phyloP scores from a whole-genome alignment of 2,797 vertebrate species.

The Distichodus sexfasciatus region DNA sequence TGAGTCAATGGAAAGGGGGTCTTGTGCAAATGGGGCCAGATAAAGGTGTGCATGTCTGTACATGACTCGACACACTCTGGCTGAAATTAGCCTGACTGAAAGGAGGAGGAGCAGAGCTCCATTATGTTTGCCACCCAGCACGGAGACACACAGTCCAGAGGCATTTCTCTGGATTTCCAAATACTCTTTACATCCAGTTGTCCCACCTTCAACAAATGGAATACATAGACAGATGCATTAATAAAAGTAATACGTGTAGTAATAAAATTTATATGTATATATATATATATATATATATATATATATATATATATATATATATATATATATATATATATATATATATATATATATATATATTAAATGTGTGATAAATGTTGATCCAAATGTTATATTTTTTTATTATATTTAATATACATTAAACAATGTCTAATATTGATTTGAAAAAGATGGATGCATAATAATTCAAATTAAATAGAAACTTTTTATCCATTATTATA shows the following conservation, averaged over 20 bases:
- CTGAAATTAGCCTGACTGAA: conserved; percentile 20
- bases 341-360: not conserved
- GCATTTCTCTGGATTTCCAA: conserved; percentile 58
- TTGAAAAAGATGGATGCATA: no score
- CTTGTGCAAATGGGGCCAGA: conserved; percentile 57
- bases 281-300: no score
- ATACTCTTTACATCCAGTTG: not conserved
- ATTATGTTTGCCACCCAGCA: conserved; percentile 71
- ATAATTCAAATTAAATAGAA: no score
- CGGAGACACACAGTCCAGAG: conserved; percentile 48
- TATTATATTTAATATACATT: no score
- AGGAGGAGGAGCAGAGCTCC: conserved; percentile 30
- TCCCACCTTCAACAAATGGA: conserved; percentile 1
- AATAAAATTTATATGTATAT: no score
- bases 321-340: conserved; percentile 30
- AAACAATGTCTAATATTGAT: no score
- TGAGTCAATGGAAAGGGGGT: not conserved
- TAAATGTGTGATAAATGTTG: not conserved
- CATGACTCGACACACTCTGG: conserved; percentile 56
- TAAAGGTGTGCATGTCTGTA: conserved; percentile 65
- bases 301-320: no score
- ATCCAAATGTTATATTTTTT: no score
- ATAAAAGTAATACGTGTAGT: no score
- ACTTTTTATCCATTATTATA: no score
- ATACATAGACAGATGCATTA: not conserved